phyloP scores from a whole-genome alignment of 1,140 invertebrate species.

The Drosophila seguyi region DNA sequence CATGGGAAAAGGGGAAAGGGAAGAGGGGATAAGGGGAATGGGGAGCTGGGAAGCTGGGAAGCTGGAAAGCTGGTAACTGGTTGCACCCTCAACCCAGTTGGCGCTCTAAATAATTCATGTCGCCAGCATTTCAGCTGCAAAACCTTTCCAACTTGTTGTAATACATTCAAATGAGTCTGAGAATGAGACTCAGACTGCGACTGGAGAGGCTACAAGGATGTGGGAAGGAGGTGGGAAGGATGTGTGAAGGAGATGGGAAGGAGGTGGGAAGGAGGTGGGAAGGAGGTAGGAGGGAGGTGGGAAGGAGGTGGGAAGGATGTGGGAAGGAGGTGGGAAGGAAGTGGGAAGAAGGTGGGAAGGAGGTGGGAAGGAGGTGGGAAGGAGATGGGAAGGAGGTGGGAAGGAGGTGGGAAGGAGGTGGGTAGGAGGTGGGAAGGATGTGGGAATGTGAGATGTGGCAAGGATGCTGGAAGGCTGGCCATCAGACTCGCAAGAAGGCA shows the following conservation, averaged over 20 bases:
- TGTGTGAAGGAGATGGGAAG: too few relatives aligned
- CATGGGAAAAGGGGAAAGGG: slow-evolving; percentile 1
- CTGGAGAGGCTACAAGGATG: neutral
- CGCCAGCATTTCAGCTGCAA: slow-evolving; percentile 59
- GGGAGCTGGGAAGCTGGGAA: neutral
- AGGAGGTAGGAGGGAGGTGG: neutral
- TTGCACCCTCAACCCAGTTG: slow-evolving; percentile 29
- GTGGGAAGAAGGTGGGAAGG: neutral
- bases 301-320: too few relatives aligned
- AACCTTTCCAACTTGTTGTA: slow-evolving; percentile 72
- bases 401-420: neutral
- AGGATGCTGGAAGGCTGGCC: neutral
- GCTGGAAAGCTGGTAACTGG: neutral
- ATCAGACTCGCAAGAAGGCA: slow-evolving; percentile 4
- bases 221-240: neutral
- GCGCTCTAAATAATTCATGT: slow-evolving; percentile 80
- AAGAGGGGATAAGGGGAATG: too few relatives aligned
- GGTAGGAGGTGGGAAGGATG: too few relatives aligned
- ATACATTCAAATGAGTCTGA: slow-evolving; percentile 74
- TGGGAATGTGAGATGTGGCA: too few relatives aligned
- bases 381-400: neutral
- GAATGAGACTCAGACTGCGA: neutral
- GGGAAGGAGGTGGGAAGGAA: too few relatives aligned
- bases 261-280: too few relatives aligned
- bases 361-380: too few relatives aligned